Percentiles rank a stretch among this genome's conserved stretches.
These are phyloP conservation scores for Hoplias malabaricus DNA, from an alignment of 2,113 vertebrate species.

Conservation along the genomic window DNA sequence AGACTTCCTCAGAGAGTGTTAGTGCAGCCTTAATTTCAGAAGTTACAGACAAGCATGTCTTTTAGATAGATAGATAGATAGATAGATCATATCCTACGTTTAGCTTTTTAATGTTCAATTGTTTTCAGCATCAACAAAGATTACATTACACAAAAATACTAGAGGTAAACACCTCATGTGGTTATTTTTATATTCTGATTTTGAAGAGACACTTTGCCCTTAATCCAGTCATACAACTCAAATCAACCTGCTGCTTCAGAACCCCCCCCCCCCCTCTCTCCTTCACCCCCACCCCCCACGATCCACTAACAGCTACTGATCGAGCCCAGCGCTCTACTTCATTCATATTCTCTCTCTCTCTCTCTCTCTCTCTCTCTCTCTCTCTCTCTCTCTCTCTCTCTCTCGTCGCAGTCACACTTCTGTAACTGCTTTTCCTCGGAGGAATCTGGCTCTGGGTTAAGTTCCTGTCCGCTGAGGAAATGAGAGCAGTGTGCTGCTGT, in stretches of 20 bases:
- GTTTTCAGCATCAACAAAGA: too few relatives aligned
- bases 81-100: too few relatives aligned
- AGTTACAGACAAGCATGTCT: too few relatives aligned
- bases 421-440: background rate
- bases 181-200: too few relatives aligned
- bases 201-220: too few relatives aligned
- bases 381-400: background rate
- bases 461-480: conserved; percentile 6
- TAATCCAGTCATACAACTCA: background rate
- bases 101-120: too few relatives aligned
- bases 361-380: background rate
- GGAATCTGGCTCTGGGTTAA: background rate
- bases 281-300: background rate
- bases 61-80: background rate
- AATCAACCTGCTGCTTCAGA: background rate
- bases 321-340: background rate
- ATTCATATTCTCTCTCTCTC: background rate
- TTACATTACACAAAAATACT: too few relatives aligned
- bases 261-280: background rate
- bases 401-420: background rate
- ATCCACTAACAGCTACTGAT: conserved; percentile 9
- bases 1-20: too few relatives aligned
- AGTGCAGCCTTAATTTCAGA: too few relatives aligned
- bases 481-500: background rate
- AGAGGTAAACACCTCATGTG: too few relatives aligned